Base-by-base conservation (phyloP, 2,888 invertebrate genomes). In the Parasteatoda lunata region DNA sequence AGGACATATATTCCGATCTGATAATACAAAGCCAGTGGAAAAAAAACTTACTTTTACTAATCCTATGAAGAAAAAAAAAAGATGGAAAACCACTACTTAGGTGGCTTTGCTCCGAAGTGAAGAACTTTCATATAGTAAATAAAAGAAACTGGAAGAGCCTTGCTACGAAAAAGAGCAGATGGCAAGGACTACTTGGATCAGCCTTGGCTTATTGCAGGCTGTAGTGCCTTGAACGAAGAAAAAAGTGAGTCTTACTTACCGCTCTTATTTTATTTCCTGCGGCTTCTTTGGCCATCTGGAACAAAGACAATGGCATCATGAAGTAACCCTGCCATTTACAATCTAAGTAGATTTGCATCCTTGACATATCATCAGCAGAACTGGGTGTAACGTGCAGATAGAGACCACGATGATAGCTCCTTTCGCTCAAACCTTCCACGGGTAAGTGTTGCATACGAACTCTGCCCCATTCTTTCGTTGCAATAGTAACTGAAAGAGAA, bases 251-350 rank as follows among this genome's bases (percentile, higher is more conserved):
- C n/a, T 3, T 30, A 84, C 88, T 88, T 51, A 88, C 88, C 5
- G 88, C 83, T 72, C 83, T 75, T 5, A 88, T 9, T 54, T 88
- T 83, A 66, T 88, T 82, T 15, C 83, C 83, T 0, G 71, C 66
- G 0, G 83, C 79, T 51, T 88, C 83, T 47, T 84, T 82, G 9
- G 83, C 82, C 88, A 88, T 88, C n/a, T 88, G 83, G 59, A 71
- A 88, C 0, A 88, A 79, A 0, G 88, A 88, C 0, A 88, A 79
- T 0, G 88, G 88, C 88, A 88, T 88, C 83, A 88, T 83, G 77
- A 88, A 88, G 75, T 88, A 88, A 5, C 88, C 88, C 15, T 88
- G 88, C 83, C 83, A 84, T 59, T 82, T 79, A 68, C 88, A 88
- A 52, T 88, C 88, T 68, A 88, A 59, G 47, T 88, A 88, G 1